Evolutionary conservation across 2,888 invertebrate species (phyloP).

Genomic region (Philopedon plagiatum): DNA sequence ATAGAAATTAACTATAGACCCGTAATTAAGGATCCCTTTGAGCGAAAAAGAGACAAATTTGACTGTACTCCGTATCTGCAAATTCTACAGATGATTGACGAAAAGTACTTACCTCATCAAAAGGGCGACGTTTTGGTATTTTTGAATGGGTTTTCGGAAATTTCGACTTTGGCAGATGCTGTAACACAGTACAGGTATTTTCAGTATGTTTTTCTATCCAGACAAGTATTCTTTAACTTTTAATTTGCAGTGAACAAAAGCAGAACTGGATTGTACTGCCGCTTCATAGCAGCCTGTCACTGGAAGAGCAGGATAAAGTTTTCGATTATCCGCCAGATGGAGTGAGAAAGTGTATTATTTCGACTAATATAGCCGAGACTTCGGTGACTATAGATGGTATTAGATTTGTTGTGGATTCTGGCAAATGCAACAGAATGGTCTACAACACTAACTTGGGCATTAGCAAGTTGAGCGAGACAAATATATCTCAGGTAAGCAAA

Average conservation of each 20-base stretch:
- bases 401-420: constrained; percentile 94
- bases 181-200: constrained; percentile 80
- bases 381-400: constrained; percentile 99
- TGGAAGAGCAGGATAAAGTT: constrained; percentile 95
- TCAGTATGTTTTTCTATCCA: no score
- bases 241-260: constrained; percentile 72
- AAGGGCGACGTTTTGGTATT: constrained; percentile 94
- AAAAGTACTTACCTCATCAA: constrained; percentile 79
- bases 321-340: constrained; percentile 97
- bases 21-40: constrained; percentile 73
- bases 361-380: constrained; percentile 99
- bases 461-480: constrained; percentile 93
- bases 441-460: constrained; percentile 93
- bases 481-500: constrained; percentile 93
- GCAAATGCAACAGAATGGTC: constrained; percentile 94
- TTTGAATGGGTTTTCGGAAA: constrained; percentile 92
- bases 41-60: constrained; percentile 80
- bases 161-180: constrained; percentile 88
- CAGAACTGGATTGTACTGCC: constrained; percentile 94
- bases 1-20: constrained; percentile 93
- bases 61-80: constrained; percentile 95
- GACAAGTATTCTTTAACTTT: constrained; percentile 64
- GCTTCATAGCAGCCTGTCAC: constrained; percentile 91
- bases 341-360: constrained; percentile 95
- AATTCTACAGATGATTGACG: constrained; percentile 92